These are phyloP conservation scores for Styela clava DNA, from an alignment of 23 tunicate genomes.

Conservation along the genomic window DNA sequence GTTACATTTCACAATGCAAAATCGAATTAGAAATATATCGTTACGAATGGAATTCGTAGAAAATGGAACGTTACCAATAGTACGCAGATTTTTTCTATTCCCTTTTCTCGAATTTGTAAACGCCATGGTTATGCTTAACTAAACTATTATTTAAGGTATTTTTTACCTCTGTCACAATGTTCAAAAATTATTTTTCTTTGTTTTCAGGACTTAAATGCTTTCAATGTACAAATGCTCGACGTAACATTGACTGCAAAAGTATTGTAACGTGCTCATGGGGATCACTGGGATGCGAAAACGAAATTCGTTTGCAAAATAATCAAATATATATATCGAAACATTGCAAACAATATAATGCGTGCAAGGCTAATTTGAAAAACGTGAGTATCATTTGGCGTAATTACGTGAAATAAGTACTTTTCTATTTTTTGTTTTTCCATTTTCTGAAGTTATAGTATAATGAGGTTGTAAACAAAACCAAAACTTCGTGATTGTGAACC, in stretches of 20 bases:
- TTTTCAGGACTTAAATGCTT: slow-evolving; percentile 49
- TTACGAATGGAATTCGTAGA: neutral
- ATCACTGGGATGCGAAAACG: slow-evolving; percentile 32
- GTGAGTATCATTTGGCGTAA: neutral
- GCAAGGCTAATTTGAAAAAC: slow-evolving; percentile 20
- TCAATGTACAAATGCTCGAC: slow-evolving; percentile 33
- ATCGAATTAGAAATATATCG: neutral
- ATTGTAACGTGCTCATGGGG: slow-evolving; percentile 21
- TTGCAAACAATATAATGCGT: slow-evolving; percentile 36
- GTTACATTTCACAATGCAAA: neutral
- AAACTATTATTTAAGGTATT: neutral
- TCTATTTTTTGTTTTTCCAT: neutral
- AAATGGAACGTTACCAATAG: too few species aligned
- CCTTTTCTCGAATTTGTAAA: too few species aligned
- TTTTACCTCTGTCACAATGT: neutral
- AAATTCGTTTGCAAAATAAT: slow-evolving; percentile 53
- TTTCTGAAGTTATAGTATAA: neutral
- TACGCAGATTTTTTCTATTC: too few species aligned
- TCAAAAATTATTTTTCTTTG: too few species aligned
- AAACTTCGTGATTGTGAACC: neutral
- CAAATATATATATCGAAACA: slow-evolving; percentile 40
- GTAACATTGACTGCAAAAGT: slow-evolving; percentile 28
- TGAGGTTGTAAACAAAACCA: neutral
- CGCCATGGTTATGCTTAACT: neutral
- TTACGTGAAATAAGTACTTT: neutral